Evolutionary conservation across 2,113 vertebrate genomes (phyloP).

Genomic region (Muntiacus muntjak): DNA sequence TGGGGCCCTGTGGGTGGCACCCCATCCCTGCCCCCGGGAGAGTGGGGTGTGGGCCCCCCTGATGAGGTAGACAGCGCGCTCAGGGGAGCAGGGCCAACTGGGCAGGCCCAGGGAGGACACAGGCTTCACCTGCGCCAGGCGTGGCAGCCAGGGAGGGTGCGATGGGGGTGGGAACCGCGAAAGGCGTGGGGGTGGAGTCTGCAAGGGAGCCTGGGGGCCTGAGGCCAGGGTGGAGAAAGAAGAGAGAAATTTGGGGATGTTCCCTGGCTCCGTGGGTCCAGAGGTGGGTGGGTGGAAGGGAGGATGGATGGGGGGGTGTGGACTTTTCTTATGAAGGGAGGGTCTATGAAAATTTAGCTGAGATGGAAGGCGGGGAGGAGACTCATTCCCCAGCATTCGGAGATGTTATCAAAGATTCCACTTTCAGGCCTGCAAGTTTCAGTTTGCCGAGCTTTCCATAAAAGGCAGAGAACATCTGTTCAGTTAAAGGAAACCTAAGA

Average conservation of each 20-base stretch:
- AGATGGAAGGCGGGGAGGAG: fast-evolving
- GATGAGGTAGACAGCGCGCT: background rate
- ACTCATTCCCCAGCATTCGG: fast-evolving
- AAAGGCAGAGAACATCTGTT: background rate
- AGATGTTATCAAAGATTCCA: background rate
- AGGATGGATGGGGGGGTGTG: background rate
- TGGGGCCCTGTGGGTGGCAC: background rate
- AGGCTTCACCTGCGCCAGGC: background rate
- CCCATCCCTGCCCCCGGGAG: background rate
- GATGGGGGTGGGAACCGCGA: fast-evolving
- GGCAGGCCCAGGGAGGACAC: fast-evolving
- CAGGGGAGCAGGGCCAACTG: background rate
- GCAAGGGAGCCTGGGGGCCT: background rate
- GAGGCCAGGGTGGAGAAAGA: background rate
- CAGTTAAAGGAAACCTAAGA: background rate
- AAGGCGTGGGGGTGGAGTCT: background rate
- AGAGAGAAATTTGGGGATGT: background rate
- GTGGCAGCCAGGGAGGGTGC: background rate
- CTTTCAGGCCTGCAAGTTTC: background rate
- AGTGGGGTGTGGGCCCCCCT: background rate
- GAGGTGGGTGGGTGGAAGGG: no score
- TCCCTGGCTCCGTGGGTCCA: background rate
- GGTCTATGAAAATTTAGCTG: background rate
- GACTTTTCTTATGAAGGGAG: background rate
- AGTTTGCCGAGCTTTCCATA: background rate